Evolutionary conservation across 1,140 invertebrate genomes (phyloP).

Genomic region (Colletes latitarsis): DNA sequence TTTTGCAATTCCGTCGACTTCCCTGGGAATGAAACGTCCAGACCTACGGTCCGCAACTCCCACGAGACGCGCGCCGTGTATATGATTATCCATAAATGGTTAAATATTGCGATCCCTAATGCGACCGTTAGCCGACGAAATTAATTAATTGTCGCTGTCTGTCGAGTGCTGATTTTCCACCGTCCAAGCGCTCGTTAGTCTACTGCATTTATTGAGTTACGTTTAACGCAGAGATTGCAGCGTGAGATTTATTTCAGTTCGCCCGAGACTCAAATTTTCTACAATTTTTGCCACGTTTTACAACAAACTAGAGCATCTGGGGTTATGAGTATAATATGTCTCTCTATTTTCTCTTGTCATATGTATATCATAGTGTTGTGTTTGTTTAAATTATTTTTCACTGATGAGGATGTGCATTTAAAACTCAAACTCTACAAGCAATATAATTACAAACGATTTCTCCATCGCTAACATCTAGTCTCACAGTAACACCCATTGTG

Average conservation of each 20-base stretch:
- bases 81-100: constrained; percentile 52
- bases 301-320: no score
- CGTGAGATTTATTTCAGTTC: neutral
- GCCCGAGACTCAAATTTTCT: neutral
- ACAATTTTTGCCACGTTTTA: neutral
- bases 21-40: constrained; percentile 32
- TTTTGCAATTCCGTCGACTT: constrained; percentile 27
- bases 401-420: no score
- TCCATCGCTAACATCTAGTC: no score
- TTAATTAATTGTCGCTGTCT: constrained; percentile 39
- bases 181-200: constrained; percentile 3
- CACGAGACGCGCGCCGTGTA: constrained; percentile 35
- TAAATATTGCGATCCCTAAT: constrained; percentile 37
- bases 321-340: no score
- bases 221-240: neutral
- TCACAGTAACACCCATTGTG: no score
- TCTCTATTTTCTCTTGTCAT: no score
- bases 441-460: no score
- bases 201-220: neutral
- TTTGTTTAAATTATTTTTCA: no score
- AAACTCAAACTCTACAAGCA: no score
- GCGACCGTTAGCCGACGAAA: constrained; percentile 14
- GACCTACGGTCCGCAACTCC: constrained; percentile 36
- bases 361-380: no score
- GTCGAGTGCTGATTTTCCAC: constrained; percentile 3